Evolutionary conservation across 2,113 vertebrate species (phyloP), one percentile per base, ranked within the genome.

Genomic region (Silurus glanis): DNA sequence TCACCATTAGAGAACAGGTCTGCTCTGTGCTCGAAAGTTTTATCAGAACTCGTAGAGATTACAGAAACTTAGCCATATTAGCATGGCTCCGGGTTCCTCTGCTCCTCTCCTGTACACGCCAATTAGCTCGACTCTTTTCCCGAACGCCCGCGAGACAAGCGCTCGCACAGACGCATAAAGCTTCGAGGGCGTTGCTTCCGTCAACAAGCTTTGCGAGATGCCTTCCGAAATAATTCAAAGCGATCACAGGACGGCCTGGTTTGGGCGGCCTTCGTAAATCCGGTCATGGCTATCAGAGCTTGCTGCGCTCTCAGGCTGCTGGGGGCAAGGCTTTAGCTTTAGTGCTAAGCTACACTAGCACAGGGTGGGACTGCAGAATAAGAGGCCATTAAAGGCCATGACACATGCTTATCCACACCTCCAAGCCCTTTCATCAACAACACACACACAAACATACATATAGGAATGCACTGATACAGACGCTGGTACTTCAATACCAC

Each of bases 391-490:
- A 94, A 94, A 93, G 93, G 93, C 93, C 89, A 93, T 95, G 95
- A 95, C 94, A 95, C 92, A 87, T 81, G 93, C 94, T 96, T 95
- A 95, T 95, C 90, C 92, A 93, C 93, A 93, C 92, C 94, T 92
- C 91, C 91, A 91, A 93, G 92, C 91, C 89, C 90, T 91, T 90
- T 74, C 53, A 80, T 90, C 83, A 93, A 92, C 82, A 89, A 84
- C 21, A 69, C 37, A 66, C 61, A 55, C 28, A 78, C 47, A 66
- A 3, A 71, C 28, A 66, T 45, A 45, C 2, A 1, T 16, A 78
- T 4, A 25, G 75, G 53, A 14, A 78, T 56, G 9, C 76, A 37
- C n/a, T 58, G 21, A n/a, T 12, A 53, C 23, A 2, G 51, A 28
- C 56, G 56, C 23, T 79, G 51, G 14, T 61, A 19, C 47, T 21